phyloP scores from a whole-genome alignment of 1,140 invertebrate species.

The Listronotus bonariensis region DNA sequence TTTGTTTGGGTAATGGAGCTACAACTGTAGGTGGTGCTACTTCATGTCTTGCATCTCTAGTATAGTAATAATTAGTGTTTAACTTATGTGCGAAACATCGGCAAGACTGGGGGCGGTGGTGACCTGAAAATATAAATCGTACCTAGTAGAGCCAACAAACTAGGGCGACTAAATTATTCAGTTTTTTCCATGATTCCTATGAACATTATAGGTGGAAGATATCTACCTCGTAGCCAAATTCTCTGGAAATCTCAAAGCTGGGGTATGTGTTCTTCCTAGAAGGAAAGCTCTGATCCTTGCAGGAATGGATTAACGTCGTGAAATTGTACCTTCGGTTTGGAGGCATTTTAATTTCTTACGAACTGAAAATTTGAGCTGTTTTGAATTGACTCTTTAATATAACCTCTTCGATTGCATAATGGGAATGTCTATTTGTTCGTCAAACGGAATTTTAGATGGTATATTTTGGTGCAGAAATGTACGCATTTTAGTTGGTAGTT shows the following conservation, averaged over 20 bases:
- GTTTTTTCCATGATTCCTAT: too few species aligned
- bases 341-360: constrained; percentile 26
- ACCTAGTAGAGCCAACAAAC: too few species aligned
- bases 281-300: constrained; percentile 64
- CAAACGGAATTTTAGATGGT: too few species aligned
- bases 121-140: constrained; percentile 52
- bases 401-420: too few species aligned
- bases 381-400: too few species aligned
- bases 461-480: too few species aligned
- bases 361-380: not conserved
- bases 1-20: constrained; percentile 45
- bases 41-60: constrained; percentile 75
- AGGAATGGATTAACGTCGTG: constrained; percentile 66
- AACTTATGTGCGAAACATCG: constrained; percentile 71
- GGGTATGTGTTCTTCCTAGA: constrained; percentile 64
- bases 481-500: too few species aligned
- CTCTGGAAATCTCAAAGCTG: constrained; percentile 69
- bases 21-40: constrained; percentile 69
- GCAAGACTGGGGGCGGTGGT: constrained; percentile 75
- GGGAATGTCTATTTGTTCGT: too few species aligned
- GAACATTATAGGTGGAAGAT: not conserved
- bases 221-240: constrained; percentile 61
- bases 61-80: constrained; percentile 78
- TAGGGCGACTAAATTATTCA: too few species aligned
- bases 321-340: constrained; percentile 40